Evolutionary conservation across 2,797 vertebrate species (phyloP).

Genomic region (Hephaestus fuliginosus): DNA sequence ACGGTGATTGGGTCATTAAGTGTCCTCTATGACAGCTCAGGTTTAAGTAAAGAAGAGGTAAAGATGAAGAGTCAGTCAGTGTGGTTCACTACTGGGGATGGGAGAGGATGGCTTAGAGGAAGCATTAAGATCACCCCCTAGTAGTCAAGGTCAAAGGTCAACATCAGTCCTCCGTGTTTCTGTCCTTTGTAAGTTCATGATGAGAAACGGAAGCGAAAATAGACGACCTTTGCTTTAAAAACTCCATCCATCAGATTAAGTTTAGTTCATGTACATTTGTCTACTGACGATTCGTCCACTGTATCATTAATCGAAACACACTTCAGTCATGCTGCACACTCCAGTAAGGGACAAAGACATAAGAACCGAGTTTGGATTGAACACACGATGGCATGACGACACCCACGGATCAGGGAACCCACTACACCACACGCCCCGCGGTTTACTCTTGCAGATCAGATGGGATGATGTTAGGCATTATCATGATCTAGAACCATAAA

Average conservation of each 20-base stretch:
- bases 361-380: constrained; percentile 71
- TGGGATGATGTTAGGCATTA: constrained; percentile 73
- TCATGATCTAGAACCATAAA: constrained; percentile 73
- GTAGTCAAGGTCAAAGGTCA: constrained; percentile 79
- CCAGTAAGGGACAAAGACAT: constrained; percentile 77
- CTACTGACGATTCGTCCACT: constrained; percentile 66
- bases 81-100: constrained; percentile 77
- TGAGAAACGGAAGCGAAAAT: constrained; percentile 77
- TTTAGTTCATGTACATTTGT: constrained; percentile 76
- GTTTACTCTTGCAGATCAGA: constrained; percentile 63
- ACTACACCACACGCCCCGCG: constrained; percentile 59
- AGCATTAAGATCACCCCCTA: constrained; percentile 83
- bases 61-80: constrained; percentile 76
- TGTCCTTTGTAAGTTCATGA: constrained; percentile 63
- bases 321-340: constrained; percentile 83
- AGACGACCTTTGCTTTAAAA: constrained; percentile 78
- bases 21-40: constrained; percentile 78
- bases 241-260: constrained; percentile 74
- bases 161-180: constrained; percentile 65
- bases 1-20: constrained; percentile 81
- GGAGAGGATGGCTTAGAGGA: constrained; percentile 84
- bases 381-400: constrained; percentile 72
- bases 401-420: constrained; percentile 59
- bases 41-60: constrained; percentile 80
- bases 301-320: constrained; percentile 83